Percentiles rank a stretch among this genome's conserved stretches.
phyloP scores from a whole-genome alignment of 2,113 vertebrate species.

The Tachysurus vachellii region DNA sequence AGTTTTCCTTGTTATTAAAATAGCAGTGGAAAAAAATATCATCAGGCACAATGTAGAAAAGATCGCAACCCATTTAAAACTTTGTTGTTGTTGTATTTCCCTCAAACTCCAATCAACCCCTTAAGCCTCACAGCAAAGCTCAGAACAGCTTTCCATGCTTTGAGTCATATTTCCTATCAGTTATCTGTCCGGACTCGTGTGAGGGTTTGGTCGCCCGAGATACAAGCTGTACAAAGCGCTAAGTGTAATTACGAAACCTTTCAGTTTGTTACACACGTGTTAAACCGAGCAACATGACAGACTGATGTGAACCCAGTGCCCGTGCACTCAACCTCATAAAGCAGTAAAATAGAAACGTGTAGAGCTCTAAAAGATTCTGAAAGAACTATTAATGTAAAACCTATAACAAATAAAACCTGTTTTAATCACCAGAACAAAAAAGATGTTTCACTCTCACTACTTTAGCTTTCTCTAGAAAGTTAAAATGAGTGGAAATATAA shows the following conservation, averaged over 20 bases:
- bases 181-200: neutral
- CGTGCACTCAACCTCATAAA: neutral
- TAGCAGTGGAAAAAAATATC: neutral
- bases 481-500: too few species aligned
- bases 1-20: slow-evolving; percentile 43
- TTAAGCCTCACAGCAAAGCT: neutral
- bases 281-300: neutral
- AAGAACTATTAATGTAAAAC: neutral
- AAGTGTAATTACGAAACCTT: neutral
- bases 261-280: neutral
- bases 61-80: neutral
- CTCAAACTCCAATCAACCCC: neutral
- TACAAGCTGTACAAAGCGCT: neutral
- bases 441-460: too few species aligned
- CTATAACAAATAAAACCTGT: too few species aligned
- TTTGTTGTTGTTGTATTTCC: neutral
- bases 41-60: neutral
- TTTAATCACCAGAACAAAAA: too few species aligned
- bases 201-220: neutral
- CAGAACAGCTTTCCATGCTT: neutral
- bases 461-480: too few species aligned
- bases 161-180: neutral
- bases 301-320: neutral
- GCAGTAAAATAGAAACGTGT: neutral
- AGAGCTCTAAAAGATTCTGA: neutral